Percentiles rank a stretch among this genome's conserved stretches.
Conservation (phyloP, 2,113 vertebrate genomes). For the Diadophis punctatus region DNA sequence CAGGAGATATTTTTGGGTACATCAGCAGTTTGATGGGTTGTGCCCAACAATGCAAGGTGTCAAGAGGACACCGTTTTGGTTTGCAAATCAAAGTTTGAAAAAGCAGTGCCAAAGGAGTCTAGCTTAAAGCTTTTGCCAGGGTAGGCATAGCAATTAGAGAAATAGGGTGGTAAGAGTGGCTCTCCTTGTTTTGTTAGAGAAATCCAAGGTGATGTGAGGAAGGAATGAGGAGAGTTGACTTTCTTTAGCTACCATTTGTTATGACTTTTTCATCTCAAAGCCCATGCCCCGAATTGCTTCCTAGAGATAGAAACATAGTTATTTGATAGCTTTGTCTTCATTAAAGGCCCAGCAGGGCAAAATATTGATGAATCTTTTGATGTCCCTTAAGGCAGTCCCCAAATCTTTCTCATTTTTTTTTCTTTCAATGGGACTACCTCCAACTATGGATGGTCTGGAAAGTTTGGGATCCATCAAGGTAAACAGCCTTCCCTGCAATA, state of each 20-base stretch:
- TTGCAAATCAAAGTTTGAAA: background rate
- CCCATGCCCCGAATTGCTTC: background rate
- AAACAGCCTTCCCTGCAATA: background rate
- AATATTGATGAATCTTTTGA: background rate
- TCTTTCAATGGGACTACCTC: background rate
- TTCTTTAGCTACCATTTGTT: background rate
- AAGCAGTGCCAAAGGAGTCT: background rate
- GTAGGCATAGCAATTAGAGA: background rate
- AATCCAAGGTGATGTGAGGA: background rate
- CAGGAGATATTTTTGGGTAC: background rate
- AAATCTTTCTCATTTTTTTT: no score
- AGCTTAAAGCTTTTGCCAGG: background rate
- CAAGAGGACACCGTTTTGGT: background rate
- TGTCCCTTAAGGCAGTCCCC: background rate
- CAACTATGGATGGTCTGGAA: background rate
- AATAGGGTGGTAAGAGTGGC: background rate
- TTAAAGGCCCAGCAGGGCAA: background rate
- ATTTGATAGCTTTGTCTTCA: background rate
- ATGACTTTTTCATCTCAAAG: background rate
- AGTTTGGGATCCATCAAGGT: background rate
- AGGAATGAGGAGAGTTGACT: background rate
- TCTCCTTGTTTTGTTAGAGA: background rate
- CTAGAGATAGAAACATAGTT: background rate
- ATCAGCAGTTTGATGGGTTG: background rate
- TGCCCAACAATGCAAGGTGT: background rate